Conservation (phyloP, 2,113 vertebrate genomes). For the Tauraco erythrolophus region DNA sequence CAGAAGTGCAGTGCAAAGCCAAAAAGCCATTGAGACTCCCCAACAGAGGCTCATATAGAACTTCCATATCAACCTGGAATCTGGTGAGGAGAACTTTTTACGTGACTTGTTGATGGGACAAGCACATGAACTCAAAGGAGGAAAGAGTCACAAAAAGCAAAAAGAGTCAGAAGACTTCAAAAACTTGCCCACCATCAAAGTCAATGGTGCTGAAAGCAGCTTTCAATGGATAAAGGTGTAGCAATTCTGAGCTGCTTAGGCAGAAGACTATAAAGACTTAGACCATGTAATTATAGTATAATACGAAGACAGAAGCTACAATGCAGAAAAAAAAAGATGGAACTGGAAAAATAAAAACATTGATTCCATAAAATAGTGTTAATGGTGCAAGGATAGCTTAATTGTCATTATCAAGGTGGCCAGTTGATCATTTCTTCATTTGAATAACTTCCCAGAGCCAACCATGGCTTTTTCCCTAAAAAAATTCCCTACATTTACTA, state of each 20-base stretch:
- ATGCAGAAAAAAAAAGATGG: not conserved
- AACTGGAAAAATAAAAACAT: not conserved
- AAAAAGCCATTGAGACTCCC: not conserved
- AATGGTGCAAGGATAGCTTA: not conserved
- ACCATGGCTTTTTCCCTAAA: not conserved
- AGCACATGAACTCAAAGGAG: not conserved
- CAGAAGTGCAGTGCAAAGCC: not conserved
- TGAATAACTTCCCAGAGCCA: not conserved
- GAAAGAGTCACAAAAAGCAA: not conserved
- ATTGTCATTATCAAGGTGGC: not conserved
- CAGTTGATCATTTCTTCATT: not conserved
- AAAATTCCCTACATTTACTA: not conserved
- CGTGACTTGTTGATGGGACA: not conserved
- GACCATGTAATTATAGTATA: not conserved
- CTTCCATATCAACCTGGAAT: not conserved
- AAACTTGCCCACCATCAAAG: not conserved
- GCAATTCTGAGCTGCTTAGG: not conserved
- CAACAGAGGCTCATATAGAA: not conserved
- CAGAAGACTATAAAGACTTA: not conserved
- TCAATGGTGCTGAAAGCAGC: not conserved
- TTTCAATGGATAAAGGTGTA: not conserved
- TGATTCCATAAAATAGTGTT: not conserved
- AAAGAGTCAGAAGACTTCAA: not conserved
- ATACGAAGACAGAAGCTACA: not conserved
- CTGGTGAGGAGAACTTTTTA: not conserved